Conservation (phyloP, 2,113 vertebrate species). For the Bucco capensis region DNA sequence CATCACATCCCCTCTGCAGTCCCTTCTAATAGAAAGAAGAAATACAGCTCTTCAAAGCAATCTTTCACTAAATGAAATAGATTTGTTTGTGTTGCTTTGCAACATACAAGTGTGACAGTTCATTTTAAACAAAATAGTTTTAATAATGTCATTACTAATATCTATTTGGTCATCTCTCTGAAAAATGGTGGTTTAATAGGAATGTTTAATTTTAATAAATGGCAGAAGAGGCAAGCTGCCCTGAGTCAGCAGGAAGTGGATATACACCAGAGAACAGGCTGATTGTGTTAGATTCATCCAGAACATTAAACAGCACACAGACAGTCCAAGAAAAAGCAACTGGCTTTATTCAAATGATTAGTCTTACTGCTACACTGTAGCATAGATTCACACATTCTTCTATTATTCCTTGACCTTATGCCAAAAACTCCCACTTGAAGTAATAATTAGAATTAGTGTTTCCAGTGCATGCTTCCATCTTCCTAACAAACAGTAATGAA, state of each 20-base stretch:
- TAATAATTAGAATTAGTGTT: constrained; percentile 84
- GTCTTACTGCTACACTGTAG: constrained; percentile 73
- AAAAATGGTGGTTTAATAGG: constrained; percentile 71
- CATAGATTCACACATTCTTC: constrained; percentile 81
- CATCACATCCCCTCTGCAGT: constrained; percentile 53
- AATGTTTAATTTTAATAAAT: constrained; percentile 79
- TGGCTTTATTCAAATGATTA: constrained; percentile 82
- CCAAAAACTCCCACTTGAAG: constrained; percentile 83
- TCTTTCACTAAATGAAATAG: constrained; percentile 62
- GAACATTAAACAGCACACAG: constrained; percentile 77
- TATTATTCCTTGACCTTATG: constrained; percentile 83
- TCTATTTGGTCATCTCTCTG: constrained; percentile 71
- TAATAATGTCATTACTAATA: constrained; percentile 74
- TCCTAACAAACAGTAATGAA: constrained; percentile 76
- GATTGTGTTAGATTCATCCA: constrained; percentile 82
- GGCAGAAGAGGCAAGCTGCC: constrained; percentile 77
- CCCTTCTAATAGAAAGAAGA: constrained; percentile 44
- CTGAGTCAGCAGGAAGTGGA: constrained; percentile 82
- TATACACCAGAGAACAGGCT: constrained; percentile 81
- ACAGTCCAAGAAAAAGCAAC: constrained; percentile 71
- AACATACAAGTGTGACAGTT: constrained; percentile 63
- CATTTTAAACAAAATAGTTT: constrained; percentile 70
- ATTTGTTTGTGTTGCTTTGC: constrained; percentile 64
- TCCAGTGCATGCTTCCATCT: constrained; percentile 77
- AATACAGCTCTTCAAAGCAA: constrained; percentile 58